phyloP scores from a whole-genome alignment of 2,113 vertebrate genomes.

The Gallinago jamesoni region DNA sequence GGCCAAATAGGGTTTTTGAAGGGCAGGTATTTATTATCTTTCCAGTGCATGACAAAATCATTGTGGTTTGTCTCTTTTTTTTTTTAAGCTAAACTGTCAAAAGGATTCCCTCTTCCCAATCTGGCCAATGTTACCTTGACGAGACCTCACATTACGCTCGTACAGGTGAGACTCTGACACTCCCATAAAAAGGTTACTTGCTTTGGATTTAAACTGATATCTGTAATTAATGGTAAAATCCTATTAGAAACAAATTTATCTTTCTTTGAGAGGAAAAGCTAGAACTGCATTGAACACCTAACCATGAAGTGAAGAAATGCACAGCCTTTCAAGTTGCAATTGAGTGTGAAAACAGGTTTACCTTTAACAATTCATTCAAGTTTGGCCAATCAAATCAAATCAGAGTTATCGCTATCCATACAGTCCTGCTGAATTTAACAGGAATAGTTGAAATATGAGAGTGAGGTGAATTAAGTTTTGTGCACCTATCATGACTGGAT shows the following conservation, averaged over 20 bases:
- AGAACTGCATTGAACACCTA: background rate
- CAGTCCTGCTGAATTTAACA: background rate
- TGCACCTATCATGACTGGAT: background rate
- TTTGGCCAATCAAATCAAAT: background rate
- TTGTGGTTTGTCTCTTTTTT: background rate
- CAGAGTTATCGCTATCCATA: background rate
- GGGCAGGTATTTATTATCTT: background rate
- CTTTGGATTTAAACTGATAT: background rate
- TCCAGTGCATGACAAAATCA: background rate
- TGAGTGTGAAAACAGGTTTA: background rate
- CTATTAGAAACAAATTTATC: background rate
- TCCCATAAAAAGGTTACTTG: background rate
- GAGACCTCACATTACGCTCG: slow-evolving; percentile 66
- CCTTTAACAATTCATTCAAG: background rate
- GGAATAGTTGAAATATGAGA: background rate
- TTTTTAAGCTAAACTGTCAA: slow-evolving; percentile 70
- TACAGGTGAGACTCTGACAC: slow-evolving; percentile 62
- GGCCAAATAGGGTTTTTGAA: background rate
- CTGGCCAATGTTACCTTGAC: slow-evolving; percentile 55
- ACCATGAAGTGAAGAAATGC: background rate
- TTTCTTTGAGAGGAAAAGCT: background rate
- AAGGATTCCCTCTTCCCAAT: slow-evolving; percentile 72
- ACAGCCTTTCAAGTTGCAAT: background rate
- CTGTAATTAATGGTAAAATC: background rate
- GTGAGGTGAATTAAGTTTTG: background rate